Percentiles rank a stretch among this genome's conserved stretches.
phyloP scores from a whole-genome alignment of 2,113 vertebrate genomes.

The Micromys minutus region DNA sequence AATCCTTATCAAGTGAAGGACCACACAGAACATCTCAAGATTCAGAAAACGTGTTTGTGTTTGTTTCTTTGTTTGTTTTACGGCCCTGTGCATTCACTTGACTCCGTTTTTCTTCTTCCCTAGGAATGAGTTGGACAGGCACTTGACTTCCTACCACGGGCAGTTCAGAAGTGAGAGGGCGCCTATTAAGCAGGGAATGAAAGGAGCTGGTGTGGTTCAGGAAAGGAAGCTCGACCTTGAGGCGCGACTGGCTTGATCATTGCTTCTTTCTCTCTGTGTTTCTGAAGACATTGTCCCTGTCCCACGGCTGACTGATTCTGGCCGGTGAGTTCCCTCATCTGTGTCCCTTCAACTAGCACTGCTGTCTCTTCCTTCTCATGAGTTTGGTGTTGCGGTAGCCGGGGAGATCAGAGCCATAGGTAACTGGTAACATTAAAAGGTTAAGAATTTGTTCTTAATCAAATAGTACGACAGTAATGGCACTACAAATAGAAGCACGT shows the following conservation, averaged over 20 bases:
- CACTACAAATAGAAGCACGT: conserved; percentile 81
- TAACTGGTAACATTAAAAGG: conserved; percentile 80
- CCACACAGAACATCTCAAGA: neutral
- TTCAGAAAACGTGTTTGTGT: neutral
- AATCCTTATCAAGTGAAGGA: neutral
- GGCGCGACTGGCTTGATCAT: neutral
- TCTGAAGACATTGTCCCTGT: conserved; percentile 56
- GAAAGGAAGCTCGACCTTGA: neutral
- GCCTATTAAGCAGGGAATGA: too few species aligned
- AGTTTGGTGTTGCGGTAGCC: conserved; percentile 61
- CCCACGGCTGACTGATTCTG: conserved; percentile 45
- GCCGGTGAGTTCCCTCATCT: conserved; percentile 55
- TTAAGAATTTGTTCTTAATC: conserved; percentile 82
- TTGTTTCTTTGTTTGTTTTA: neutral
- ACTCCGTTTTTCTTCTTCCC: neutral
- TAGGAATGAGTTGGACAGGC: neutral
- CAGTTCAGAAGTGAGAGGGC: neutral
- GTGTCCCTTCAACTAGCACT: conserved; percentile 57
- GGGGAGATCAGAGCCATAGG: conserved; percentile 76
- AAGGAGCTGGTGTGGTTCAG: rapidly evolving
- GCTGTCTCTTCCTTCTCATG: conserved; percentile 29
- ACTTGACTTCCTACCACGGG: neutral
- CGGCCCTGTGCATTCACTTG: neutral
- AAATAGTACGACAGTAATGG: conserved; percentile 81
- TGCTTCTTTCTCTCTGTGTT: conserved; percentile 57